Base-by-base conservation (phyloP, 2,888 invertebrate species). In the Pseudanteris insignis region DNA sequence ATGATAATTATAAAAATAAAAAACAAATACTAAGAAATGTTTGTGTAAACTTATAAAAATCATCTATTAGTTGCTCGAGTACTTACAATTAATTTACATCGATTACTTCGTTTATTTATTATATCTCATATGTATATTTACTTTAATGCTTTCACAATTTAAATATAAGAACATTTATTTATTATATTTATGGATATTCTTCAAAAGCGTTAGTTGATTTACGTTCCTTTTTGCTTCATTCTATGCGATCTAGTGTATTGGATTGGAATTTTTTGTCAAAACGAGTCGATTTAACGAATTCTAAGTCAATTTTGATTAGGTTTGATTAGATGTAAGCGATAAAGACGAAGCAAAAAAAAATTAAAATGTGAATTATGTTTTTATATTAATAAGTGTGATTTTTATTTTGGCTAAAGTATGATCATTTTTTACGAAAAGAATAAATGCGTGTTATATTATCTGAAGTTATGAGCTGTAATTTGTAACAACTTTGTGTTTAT, bases 381-480 rank as follows among this genome's bases (percentile, higher is more conserved):
- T 26, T n/a, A 6, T 6, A 26, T 26, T 26, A 26, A 25, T 18
- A 9, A 46, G 24, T 10, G 12, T 30, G 34, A 4, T 44, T 14
- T 47, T 43, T 46, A 24, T 14, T 37, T 59, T 47, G 41, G 32
- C 24, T 18, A 47, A 32, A 24, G 2, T 26, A n/a, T 21, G 21
- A 7, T 5, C 21, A 26, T 26, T 4, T 6, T 26, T 2, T 2
- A 26, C n/a, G 26, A n/a, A 26, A 26, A n/a, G 6, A 34, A 28
- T 21, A 30, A 41, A 51, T 51, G 47, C 36, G 43, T 64, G 36
- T 57, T 60, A 53, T 18, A 30, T 51, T 54, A 34, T 43, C 26
- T 15, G 53, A 41, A 44, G 63, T 59, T 67, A 58, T 62, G 62
- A 55, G 47, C 53, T 64, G 65, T 66, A 63, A 55, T 63, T 65